These are phyloP conservation scores for Sciurus carolinensis DNA, from an alignment of 2,797 vertebrate species.

Conservation along the genomic window DNA sequence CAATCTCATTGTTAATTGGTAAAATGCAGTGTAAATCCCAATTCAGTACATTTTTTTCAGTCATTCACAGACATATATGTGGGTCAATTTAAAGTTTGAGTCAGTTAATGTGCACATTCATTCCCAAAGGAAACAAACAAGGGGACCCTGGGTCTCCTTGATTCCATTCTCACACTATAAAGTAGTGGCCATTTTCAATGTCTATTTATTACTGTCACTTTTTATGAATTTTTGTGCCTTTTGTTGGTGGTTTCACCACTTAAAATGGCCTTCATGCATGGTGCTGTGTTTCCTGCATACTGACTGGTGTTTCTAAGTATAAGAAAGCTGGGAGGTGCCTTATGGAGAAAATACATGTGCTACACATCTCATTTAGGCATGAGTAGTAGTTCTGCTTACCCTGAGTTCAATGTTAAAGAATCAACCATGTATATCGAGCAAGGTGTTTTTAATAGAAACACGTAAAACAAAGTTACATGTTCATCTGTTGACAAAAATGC, in stretches of 20 bases:
- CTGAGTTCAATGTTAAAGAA: slow-evolving; percentile 3
- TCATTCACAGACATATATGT: neutral
- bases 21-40: neutral
- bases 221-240: neutral
- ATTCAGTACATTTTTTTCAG: neutral
- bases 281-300: neutral
- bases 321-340: neutral
- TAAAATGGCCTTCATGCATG: neutral
- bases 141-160: neutral
- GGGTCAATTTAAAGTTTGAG: neutral
- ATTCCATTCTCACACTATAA: neutral
- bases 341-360: neutral
- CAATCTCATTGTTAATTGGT: slow-evolving; percentile 14
- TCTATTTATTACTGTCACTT: neutral
- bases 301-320: neutral
- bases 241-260: slow-evolving; percentile 20
- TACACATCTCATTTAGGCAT: neutral
- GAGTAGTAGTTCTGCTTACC: neutral
- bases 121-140: neutral
- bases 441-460: slow-evolving; percentile 36
- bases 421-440: neutral
- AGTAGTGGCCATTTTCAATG: neutral
- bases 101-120: neutral
- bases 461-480: neutral
- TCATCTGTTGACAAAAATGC: slow-evolving; percentile 40